Evolutionary conservation across 2,113 vertebrate genomes (phyloP).

Genomic region (Cepphus grylle): DNA sequence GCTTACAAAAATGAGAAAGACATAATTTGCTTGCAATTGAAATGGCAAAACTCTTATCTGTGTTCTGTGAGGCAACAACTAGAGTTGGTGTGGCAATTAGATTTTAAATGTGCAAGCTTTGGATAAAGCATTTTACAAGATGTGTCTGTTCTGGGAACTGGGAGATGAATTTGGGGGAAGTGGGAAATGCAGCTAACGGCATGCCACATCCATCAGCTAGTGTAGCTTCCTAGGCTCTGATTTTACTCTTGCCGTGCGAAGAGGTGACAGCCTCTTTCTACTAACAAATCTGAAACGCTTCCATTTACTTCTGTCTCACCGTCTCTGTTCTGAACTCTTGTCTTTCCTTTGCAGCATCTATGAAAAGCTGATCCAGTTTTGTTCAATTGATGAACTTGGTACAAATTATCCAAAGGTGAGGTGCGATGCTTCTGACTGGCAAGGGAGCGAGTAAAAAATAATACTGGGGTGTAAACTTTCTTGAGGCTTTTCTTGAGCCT

Average conservation of each 20-base stretch:
- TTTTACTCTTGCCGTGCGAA: neutral
- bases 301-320: neutral
- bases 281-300: neutral
- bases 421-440: neutral
- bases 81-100: neutral
- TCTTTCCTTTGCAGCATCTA: slow-evolving; percentile 85
- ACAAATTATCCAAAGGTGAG: slow-evolving; percentile 96
- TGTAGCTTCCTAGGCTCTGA: neutral
- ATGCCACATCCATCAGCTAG: neutral
- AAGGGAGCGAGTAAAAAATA: neutral
- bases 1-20: neutral
- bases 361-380: slow-evolving; percentile 98
- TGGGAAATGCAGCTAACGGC: neutral
- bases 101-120: neutral
- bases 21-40: neutral
- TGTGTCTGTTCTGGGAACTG: neutral
- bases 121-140: neutral
- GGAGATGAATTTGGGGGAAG: neutral
- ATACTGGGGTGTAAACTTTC: neutral
- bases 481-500: neutral
- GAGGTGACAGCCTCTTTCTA: neutral
- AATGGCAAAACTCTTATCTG: neutral
- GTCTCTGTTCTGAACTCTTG: neutral
- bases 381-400: slow-evolving; percentile 94
- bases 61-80: neutral